A percentile compares a stretch with the other conserved stretches of the same genome.
Evolutionary conservation across 2,888 invertebrate species (phyloP).

Genomic region (Diogma glabrata): DNA sequence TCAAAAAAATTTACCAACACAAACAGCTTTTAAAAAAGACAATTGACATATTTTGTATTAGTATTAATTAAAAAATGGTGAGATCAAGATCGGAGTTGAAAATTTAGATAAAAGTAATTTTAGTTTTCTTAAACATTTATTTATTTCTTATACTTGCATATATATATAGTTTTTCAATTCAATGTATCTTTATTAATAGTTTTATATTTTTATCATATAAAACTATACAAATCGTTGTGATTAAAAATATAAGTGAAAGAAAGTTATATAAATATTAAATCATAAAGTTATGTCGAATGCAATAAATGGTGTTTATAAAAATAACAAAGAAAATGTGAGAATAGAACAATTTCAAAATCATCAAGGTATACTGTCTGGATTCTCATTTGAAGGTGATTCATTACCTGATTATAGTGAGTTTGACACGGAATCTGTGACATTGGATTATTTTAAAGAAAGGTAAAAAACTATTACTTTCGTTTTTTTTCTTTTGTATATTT

Average conservation of each 20-base stretch:
- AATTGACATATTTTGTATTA: too few species aligned
- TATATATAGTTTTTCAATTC: too few species aligned
- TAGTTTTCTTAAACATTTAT: neutral
- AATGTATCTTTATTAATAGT: too few species aligned
- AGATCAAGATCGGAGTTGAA: constrained; percentile 3
- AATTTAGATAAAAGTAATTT: neutral
- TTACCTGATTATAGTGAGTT: constrained; percentile 44
- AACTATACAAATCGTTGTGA: too few species aligned
- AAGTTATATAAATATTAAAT: too few species aligned
- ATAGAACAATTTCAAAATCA: constrained; percentile 14
- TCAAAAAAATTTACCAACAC: too few species aligned
- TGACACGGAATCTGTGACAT: constrained; percentile 40
- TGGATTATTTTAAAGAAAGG: constrained; percentile 41
- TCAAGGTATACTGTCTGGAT: constrained; percentile 37
- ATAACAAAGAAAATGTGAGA: constrained; percentile 3
- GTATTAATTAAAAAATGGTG: constrained; percentile 5
- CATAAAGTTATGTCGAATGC: too few species aligned
- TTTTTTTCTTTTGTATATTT: too few species aligned
- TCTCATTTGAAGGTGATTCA: constrained; percentile 41
- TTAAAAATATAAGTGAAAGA: too few species aligned
- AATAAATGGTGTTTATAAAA: neutral
- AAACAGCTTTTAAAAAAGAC: too few species aligned
- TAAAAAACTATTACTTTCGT: constrained; percentile 22
- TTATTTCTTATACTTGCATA: too few species aligned
- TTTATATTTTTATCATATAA: too few species aligned